Evolutionary conservation across 1,140 invertebrate genomes (phyloP), one percentile per base, ranked within the genome.

Genomic region (Gryllus bimaculatus): DNA sequence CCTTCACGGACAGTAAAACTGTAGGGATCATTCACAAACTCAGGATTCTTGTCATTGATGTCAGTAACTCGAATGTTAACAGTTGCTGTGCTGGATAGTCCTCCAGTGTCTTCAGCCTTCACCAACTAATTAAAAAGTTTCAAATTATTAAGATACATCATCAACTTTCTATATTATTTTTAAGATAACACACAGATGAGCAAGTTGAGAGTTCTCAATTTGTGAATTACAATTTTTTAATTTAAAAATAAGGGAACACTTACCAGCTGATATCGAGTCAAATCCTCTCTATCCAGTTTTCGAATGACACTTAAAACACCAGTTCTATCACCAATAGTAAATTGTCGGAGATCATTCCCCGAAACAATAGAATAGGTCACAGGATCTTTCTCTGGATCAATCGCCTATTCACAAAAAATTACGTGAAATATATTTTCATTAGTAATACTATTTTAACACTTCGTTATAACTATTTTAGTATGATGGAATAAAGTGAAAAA

Each of bases 41-140:
- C 92, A 0, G 93, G 93, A 86, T 93, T 96, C 81, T 96, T 95
- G 82, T 97, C 95, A 83, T 97, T 96, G 66, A 96, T 95, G 83
- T 96, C 95, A 0, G 93, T 94, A 0, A 97, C 93, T 83, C 92
- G 93, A 21, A 97, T 94, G 83, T 95, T 95, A 0, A 96, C 92
- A 2, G 92, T 95, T 0, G 93, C 92, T 2, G 92, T 94, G 80
- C 91, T 94, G 0, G 91, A 92, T 47, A 96, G 85, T 66, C 93
- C 94, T 15, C 93, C 94, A 20, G 91, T 90, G 85, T 97, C 95
- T 85, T 95, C 94, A 0, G 95, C 95, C 87, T 91, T 93, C 47
- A 97, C 90, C 80, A 93, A 87, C 92, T 93, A 83, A 76, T 86
- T 84, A 81, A 81, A 49, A 78, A 74, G 12, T 26, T 47, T 78